phyloP scores from a whole-genome alignment of 2,888 invertebrate genomes.

The Phortica okadai region DNA sequence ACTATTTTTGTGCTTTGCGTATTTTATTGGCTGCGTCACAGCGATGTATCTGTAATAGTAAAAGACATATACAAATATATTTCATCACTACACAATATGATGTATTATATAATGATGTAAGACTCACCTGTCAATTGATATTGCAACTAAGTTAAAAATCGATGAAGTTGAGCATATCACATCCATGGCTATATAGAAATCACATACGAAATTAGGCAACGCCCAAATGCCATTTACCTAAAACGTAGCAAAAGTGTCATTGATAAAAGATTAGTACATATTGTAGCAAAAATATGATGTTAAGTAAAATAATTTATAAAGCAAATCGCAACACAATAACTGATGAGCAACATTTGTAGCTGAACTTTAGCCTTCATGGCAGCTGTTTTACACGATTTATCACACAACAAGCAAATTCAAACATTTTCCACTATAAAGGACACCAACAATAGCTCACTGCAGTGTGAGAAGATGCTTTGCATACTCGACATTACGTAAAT shows the following conservation, averaged over 20 bases:
- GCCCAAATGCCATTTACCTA: slow-evolving; percentile 94
- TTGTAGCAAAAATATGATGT: neutral
- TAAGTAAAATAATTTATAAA: neutral
- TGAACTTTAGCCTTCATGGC: no score
- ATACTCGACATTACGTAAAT: no score
- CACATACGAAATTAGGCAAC: slow-evolving; percentile 92
- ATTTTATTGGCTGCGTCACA: slow-evolving; percentile 98
- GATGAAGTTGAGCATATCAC: slow-evolving; percentile 98
- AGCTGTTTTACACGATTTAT: no score
- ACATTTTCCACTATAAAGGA: no score
- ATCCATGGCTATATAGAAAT: slow-evolving; percentile 98
- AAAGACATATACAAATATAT: neutral
- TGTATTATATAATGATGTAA: neutral
- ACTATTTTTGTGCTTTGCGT: slow-evolving; percentile 98
- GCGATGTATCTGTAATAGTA: slow-evolving; percentile 90
- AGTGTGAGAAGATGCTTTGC: no score
- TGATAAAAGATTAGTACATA: neutral
- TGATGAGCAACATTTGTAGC: no score
- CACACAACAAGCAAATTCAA: no score
- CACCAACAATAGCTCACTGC: no score
- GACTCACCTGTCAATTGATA: slow-evolving; percentile 95
- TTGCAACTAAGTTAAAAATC: slow-evolving; percentile 98
- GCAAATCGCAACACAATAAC: no score
- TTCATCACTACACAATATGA: neutral
- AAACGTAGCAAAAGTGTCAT: slow-evolving; percentile 64